Percentiles rank a stretch among this genome's conserved stretches.
These are phyloP conservation scores for Gobionotothen gibberifrons DNA, from an alignment of 2,797 vertebrate genomes.

Conservation along the genomic window DNA sequence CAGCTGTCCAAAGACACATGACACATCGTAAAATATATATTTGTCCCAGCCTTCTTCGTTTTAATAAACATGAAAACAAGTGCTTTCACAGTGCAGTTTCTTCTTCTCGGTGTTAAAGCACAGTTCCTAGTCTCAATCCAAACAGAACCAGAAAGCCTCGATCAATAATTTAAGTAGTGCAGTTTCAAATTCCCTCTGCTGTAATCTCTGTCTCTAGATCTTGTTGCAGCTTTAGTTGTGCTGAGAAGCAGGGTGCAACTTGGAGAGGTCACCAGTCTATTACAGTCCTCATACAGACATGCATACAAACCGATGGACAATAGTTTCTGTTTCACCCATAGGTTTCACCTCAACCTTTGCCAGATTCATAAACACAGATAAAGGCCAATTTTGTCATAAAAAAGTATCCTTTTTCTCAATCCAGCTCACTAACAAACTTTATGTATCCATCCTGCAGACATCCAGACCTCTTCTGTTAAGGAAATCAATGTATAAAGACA, in stretches of 20 bases:
- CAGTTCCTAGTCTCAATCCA: background rate
- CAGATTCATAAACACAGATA: no score
- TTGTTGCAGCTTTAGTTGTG: constrained; percentile 41
- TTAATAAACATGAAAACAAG: background rate
- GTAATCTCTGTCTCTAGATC: constrained; percentile 34
- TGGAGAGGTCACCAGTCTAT: background rate
- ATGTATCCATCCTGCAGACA: constrained; percentile 74
- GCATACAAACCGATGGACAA: background rate
- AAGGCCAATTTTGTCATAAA: background rate
- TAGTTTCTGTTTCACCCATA: background rate
- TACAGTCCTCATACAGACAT: background rate
- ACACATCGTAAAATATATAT: background rate
- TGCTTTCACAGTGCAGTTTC: background rate
- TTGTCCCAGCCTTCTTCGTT: background rate
- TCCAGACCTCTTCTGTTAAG: constrained; percentile 85
- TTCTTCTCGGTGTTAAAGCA: background rate
- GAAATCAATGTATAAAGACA: constrained; percentile 90
- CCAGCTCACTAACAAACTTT: constrained; percentile 16
- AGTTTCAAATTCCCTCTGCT: constrained; percentile 49
- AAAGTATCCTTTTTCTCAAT: background rate
- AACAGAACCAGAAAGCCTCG: constrained; percentile 17
- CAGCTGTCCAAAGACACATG: constrained; percentile 2
- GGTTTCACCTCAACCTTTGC: background rate
- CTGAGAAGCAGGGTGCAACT: background rate
- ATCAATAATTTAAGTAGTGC: constrained; percentile 72